Conservation (phyloP, 1,140 invertebrate genomes). For the Argopecten irradians region DNA sequence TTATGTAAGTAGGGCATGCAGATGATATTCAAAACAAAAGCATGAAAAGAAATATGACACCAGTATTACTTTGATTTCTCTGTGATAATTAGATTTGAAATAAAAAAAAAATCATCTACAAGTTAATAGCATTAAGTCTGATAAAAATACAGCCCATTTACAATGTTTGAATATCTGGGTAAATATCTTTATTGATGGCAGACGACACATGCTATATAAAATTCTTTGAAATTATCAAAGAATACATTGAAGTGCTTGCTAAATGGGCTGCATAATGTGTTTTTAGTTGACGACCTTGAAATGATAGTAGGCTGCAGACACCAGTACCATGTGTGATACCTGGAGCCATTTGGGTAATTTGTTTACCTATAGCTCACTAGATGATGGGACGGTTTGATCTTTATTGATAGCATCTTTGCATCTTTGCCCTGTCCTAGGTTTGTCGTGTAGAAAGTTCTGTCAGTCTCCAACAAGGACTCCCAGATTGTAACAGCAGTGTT, state of each 20-base stretch:
- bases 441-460: neutral
- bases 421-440: neutral
- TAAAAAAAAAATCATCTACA: neutral
- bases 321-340: neutral
- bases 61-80: neutral
- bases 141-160: neutral
- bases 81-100: neutral
- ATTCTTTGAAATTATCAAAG: conserved; percentile 4
- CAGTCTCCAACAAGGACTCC: neutral
- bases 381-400: neutral
- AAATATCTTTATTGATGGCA: neutral
- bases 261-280: neutral
- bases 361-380: neutral
- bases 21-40: too few species aligned
- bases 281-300: neutral
- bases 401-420: neutral
- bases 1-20: too few species aligned
- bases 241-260: neutral
- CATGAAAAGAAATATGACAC: too few species aligned
- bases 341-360: conserved; percentile 6
- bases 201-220: neutral
- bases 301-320: neutral
- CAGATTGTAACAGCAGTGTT: neutral
- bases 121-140: neutral
- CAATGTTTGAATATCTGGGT: neutral